These are phyloP conservation scores for Gila robusta DNA, from an alignment of 2,797 vertebrate genomes.

Conservation along the genomic window DNA sequence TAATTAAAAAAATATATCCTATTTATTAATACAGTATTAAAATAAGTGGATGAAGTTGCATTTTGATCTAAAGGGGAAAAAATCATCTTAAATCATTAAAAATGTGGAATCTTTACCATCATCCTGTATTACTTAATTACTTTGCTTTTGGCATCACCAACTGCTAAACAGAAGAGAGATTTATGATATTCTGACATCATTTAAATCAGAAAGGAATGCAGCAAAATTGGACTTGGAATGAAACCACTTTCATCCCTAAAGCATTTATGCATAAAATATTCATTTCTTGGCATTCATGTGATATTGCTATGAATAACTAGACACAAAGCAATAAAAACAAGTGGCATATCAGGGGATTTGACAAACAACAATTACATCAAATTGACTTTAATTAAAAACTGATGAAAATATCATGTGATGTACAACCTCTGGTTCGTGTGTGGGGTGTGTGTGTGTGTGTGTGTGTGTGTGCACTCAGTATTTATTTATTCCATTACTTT, in stretches of 20 bases:
- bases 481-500: background rate
- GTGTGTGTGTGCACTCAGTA: background rate
- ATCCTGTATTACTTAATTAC: conserved; percentile 42
- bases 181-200: conserved; percentile 34
- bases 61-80: background rate
- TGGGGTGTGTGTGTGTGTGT: too few relatives aligned
- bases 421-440: background rate
- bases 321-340: conserved; percentile 50
- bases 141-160: conserved; percentile 36
- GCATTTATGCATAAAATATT: conserved; percentile 39
- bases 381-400: conserved; percentile 50
- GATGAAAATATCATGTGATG: conserved; percentile 44
- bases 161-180: conserved; percentile 29
- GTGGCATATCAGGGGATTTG: conserved; percentile 29
- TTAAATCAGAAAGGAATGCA: conserved; percentile 41
- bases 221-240: conserved; percentile 39
- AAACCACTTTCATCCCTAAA: conserved; percentile 35
- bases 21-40: background rate
- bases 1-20: too few relatives aligned
- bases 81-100: background rate
- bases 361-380: conserved; percentile 49
- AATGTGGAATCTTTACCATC: conserved; percentile 27
- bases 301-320: conserved; percentile 44
- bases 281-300: conserved; percentile 39
- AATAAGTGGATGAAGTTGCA: background rate